These are phyloP conservation scores for Columbina picui DNA, from an alignment of 2,113 vertebrate genomes.

Conservation along the genomic window DNA sequence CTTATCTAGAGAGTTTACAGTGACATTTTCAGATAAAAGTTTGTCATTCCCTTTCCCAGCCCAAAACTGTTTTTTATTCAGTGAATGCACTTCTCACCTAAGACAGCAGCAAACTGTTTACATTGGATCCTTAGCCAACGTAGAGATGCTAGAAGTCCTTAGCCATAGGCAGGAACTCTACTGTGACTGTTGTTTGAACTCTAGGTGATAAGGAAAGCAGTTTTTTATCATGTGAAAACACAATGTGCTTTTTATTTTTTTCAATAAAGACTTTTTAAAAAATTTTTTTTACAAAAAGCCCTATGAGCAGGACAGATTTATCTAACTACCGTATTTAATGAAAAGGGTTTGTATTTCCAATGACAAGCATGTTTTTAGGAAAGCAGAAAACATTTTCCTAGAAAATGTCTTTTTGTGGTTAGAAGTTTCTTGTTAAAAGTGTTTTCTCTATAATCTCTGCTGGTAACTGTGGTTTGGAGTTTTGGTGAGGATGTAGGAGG, in stretches of 20 bases:
- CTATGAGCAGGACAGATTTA: not conserved
- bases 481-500: not conserved
- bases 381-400: slow-evolving; percentile 5
- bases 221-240: not conserved
- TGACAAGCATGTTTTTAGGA: not conserved
- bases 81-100: not conserved
- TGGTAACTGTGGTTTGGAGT: not conserved
- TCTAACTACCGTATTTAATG: not conserved
- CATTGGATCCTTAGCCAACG: not conserved
- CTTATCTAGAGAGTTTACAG: not conserved
- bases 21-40: slow-evolving; percentile 2
- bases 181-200: not conserved
- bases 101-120: not conserved
- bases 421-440: not conserved
- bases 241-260: not conserved
- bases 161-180: not conserved
- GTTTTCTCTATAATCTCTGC: not conserved
- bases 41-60: not conserved
- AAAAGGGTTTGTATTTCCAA: not conserved
- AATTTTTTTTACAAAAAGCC: not conserved
- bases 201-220: not conserved
- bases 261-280: slow-evolving; percentile 2
- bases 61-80: not conserved
- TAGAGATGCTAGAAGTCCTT: not conserved
- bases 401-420: not conserved